Conservation (phyloP, 2,888 invertebrate genomes). For the Dermolepida albohirtum region DNA sequence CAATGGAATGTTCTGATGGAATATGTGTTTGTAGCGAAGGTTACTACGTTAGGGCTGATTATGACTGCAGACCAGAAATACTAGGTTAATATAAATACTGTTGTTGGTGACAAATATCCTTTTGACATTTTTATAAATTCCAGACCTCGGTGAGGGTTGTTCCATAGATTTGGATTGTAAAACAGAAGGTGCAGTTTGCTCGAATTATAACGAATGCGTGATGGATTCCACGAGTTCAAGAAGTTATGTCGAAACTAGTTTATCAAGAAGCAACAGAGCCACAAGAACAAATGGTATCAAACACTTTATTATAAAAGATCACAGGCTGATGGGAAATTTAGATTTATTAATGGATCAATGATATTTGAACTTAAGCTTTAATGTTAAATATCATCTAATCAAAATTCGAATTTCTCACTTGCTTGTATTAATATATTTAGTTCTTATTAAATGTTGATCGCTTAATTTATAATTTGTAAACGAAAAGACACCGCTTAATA, state of each 20-base stretch:
- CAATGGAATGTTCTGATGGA: conserved; percentile 37
- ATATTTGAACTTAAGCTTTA: too few relatives aligned
- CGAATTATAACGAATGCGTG: background rate
- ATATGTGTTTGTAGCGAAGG: conserved; percentile 39
- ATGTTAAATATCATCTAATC: too few relatives aligned
- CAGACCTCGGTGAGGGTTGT: conserved; percentile 20
- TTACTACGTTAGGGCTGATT: conserved; percentile 40
- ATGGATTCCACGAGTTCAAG: background rate
- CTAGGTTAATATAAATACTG: conserved; percentile 13
- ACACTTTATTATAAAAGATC: too few relatives aligned
- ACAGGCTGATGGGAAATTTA: too few relatives aligned
- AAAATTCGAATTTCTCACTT: too few relatives aligned
- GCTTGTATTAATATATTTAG: too few relatives aligned
- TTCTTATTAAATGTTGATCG: too few relatives aligned
- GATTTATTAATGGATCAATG: too few relatives aligned
- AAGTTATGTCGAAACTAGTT: background rate
- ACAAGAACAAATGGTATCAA: too few relatives aligned
- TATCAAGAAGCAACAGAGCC: too few relatives aligned
- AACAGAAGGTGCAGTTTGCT: conserved; percentile 25
- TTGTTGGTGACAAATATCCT: background rate
- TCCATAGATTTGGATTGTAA: conserved; percentile 40
- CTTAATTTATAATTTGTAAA: too few relatives aligned
- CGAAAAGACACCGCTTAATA: too few relatives aligned
- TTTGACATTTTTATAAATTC: conserved; percentile 3
- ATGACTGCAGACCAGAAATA: conserved; percentile 37